Evolutionary conservation across 2,797 vertebrate species (phyloP).

Genomic region (Hippocampus kuda): DNA sequence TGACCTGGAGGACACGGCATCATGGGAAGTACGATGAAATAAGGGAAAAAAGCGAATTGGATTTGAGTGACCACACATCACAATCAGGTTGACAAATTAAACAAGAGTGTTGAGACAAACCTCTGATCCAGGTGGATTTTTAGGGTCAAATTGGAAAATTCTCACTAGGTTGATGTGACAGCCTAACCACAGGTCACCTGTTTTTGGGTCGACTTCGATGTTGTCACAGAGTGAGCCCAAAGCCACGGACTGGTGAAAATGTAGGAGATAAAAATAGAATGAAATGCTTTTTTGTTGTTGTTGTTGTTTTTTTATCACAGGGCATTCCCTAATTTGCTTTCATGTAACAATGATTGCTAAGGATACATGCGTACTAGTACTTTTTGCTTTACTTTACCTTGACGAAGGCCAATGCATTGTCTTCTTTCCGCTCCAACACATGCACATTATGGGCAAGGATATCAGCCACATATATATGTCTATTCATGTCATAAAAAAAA

Average conservation of each 20-base stretch:
- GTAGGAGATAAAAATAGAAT: conserved; percentile 5
- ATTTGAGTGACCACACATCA: not conserved
- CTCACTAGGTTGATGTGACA: conserved; percentile 76
- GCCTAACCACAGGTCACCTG: conserved; percentile 78
- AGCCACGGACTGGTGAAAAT: conserved; percentile 57
- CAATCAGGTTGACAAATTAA: not conserved
- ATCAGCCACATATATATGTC: conserved; percentile 60
- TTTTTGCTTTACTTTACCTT: conserved; percentile 47
- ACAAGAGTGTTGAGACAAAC: conserved; percentile 40
- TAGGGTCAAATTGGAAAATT: conserved; percentile 50
- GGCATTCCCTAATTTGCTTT: not conserved
- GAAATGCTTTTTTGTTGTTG: too few relatives aligned
- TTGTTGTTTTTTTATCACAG: too few relatives aligned
- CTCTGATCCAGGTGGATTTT: conserved; percentile 76
- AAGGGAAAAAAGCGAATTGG: not conserved
- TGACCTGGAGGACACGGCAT: conserved; percentile 59
- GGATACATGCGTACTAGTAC: not conserved
- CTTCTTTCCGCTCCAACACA: conserved; percentile 50
- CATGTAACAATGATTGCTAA: not conserved
- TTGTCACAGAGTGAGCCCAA: conserved; percentile 77
- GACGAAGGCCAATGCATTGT: conserved; percentile 40
- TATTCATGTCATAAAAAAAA: conserved; percentile 16
- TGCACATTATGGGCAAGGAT: conserved; percentile 45
- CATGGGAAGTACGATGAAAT: not conserved
- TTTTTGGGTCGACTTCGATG: conserved; percentile 71